A percentile compares a stretch with the other conserved stretches of the same genome.
phyloP scores from a whole-genome alignment of 2,113 vertebrate species.

The Etheostoma cragini region DNA sequence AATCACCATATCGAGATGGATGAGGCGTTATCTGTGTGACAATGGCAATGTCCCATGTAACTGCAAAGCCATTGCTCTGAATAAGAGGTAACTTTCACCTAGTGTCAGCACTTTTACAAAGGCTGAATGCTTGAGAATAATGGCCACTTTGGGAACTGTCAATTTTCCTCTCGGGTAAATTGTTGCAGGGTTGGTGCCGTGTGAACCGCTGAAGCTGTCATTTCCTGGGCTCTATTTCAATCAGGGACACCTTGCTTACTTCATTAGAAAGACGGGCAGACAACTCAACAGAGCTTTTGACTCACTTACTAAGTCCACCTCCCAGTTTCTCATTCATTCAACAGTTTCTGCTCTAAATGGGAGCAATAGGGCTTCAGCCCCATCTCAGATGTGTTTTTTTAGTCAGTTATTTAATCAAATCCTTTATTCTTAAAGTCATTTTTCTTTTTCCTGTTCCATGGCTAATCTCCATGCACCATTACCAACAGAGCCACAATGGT shows the following conservation, averaged over 20 bases:
- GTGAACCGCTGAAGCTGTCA: slow-evolving; percentile 60
- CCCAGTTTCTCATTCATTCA: slow-evolving; percentile 46
- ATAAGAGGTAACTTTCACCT: slow-evolving; percentile 51
- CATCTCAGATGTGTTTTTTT: slow-evolving; percentile 20
- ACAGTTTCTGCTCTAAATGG: slow-evolving; percentile 46
- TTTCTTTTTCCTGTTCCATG: too few species aligned
- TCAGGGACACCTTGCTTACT: slow-evolving; percentile 70
- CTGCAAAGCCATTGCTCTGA: slow-evolving; percentile 22
- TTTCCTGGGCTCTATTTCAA: slow-evolving; percentile 71
- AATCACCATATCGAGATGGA: slow-evolving; percentile 45
- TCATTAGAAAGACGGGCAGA: slow-evolving; percentile 69
- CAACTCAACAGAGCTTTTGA: slow-evolving; percentile 43
- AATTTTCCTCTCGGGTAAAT: slow-evolving; percentile 70
- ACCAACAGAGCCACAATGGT: neutral
- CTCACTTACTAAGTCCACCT: slow-evolving; percentile 40
- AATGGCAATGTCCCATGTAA: slow-evolving; percentile 5
- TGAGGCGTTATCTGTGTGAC: slow-evolving; percentile 31
- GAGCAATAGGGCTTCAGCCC: slow-evolving; percentile 29
- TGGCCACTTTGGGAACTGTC: slow-evolving; percentile 71
- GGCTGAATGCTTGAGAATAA: slow-evolving; percentile 67
- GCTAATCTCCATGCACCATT: neutral
- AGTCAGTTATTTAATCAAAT: neutral
- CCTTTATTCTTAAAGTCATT: too few species aligned
- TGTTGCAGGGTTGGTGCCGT: slow-evolving; percentile 36
- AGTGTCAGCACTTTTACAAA: slow-evolving; percentile 66